Evolutionary conservation across 1,140 invertebrate species (phyloP), one percentile per base, ranked within the genome.

Genomic region (Solen grandis): DNA sequence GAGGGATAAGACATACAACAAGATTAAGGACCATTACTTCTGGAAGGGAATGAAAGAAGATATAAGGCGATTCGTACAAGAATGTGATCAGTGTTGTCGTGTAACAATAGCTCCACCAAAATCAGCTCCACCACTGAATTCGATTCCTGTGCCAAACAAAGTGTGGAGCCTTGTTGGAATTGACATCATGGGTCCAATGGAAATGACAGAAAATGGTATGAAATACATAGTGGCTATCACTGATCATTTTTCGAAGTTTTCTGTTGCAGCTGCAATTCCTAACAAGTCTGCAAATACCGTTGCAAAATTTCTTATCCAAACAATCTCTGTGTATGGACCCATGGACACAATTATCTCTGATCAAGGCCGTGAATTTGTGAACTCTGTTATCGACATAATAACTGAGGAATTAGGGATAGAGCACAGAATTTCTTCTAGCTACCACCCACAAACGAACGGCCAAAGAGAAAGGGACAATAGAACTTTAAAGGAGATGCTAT

Each of bases 401-500:
- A 69, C 66, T 27, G 29, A 27, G 50, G 46, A 52, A 14, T 31
- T 69, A 4, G 19, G 54, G 5, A 69, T 52, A 35, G 66, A 69
- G 2, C 66, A 69, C 66, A 55, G 50, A 33, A 69, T 69, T 27
- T 69, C 66, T 13, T 69, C 66, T 52, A 50, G 14, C 16, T 69
- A 69, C 22, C 50, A 69, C n/a, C 66, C 66, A 5, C 66, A 69
- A 52, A 69, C 46, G 10, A 52, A 69, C 54, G 66, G 66, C 5
- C 66, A 69, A 31, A 50, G 66, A 69, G 66, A 69, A 52, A n/a
- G n/a, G n/a, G 22, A 52, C 8, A 69, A 69, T 13, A 69, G 66
- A 3, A 52, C 66, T 29, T n/a, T 69, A n/a, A 69, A 69, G 33
- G 10, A 69, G 33, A 69, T 69, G 46, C 4, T 69, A 19, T n/a